Evolutionary conservation across 1,140 invertebrate species (phyloP).

Genomic region (Pseudomyrmex dendroicus): DNA sequence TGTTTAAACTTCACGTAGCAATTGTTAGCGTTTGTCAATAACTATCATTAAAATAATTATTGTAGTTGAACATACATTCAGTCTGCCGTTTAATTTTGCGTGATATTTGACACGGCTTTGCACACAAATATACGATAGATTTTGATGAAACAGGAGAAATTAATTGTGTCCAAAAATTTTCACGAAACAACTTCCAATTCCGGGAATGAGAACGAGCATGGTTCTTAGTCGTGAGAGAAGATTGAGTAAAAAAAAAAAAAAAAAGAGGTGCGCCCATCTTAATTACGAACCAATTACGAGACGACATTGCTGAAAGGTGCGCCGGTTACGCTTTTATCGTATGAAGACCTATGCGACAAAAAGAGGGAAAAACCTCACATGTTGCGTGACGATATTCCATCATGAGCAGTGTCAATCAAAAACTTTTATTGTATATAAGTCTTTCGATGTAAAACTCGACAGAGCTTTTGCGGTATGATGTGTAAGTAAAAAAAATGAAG

Average conservation of each 20-base stretch:
- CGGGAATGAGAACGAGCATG: constrained; percentile 10
- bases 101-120: neutral
- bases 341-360: constrained; percentile 14
- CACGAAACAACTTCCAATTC: constrained; percentile 18
- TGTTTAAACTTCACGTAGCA: neutral
- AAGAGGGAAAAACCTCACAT: constrained; percentile 21
- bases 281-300: constrained; percentile 70
- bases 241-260: constrained; percentile 50
- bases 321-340: constrained; percentile 53
- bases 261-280: constrained; percentile 63
- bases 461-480: neutral
- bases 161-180: neutral
- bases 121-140: neutral
- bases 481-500: neutral
- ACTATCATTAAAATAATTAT: neutral
- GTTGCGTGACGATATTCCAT: constrained; percentile 52
- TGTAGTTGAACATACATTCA: neutral
- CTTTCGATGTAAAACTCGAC: neutral
- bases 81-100: neutral
- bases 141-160: neutral
- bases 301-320: constrained; percentile 51
- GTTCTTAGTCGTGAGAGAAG: constrained; percentile 10
- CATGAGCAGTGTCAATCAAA: constrained; percentile 28
- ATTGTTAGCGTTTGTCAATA: neutral
- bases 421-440: constrained; percentile 7